Conservation (phyloP, 2,888 invertebrate species). For the Cheilosia pagana region DNA sequence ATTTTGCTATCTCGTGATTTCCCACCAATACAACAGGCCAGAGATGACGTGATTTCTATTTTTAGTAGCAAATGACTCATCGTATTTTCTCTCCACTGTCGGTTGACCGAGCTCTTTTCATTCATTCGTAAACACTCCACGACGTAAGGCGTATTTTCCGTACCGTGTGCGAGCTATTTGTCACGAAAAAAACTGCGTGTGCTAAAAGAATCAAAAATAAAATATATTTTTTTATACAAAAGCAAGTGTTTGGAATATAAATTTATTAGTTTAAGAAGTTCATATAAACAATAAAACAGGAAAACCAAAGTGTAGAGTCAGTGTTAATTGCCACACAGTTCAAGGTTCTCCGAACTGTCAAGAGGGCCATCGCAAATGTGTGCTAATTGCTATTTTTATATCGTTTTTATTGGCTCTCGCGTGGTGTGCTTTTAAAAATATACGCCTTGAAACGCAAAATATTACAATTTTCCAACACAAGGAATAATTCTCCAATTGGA, state of each 20-base stretch:
- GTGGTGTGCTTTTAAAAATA: constrained; percentile 22
- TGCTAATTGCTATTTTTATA: constrained; percentile 41
- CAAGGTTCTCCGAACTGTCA: constrained; percentile 56
- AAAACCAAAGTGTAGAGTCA: constrained; percentile 38
- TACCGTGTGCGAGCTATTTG: constrained; percentile 15
- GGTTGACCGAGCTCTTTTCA: constrained; percentile 57
- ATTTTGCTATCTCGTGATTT: constrained; percentile 59
- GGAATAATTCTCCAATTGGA: constrained; percentile 62
- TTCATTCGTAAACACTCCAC: constrained; percentile 71
- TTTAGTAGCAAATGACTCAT: constrained; percentile 67
- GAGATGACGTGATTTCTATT: constrained; percentile 72
- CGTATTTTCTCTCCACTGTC: constrained; percentile 59
- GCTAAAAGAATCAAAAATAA: background rate
- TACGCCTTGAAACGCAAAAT: constrained; percentile 31
- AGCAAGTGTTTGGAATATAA: background rate
- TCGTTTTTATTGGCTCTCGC: background rate
- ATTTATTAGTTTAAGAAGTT: background rate
- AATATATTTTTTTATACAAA: constrained; percentile 23
- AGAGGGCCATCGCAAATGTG: background rate
- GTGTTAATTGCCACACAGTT: constrained; percentile 46
- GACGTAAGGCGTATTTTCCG: constrained; percentile 41
- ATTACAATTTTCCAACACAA: constrained; percentile 11
- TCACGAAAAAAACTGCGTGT: background rate
- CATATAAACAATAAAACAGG: constrained; percentile 6
- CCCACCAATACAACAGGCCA: constrained; percentile 57